Evolutionary conservation across 2,888 invertebrate genomes (phyloP), one percentile per base, ranked within the genome.

Genomic region (Epistrophella euchroma): DNA sequence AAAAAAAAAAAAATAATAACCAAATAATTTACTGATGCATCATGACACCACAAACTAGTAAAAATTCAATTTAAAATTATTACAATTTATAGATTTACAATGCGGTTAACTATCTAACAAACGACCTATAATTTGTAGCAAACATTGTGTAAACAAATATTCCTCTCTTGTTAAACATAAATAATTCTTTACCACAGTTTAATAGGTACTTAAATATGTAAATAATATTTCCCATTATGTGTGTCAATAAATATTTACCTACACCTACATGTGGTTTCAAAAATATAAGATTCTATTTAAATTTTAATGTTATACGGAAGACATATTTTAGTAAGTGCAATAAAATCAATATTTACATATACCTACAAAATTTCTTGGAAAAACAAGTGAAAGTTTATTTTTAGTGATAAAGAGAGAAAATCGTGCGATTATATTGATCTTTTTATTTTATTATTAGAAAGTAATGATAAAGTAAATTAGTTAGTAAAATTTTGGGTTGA

Each of bases 331-430:
- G 2, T 28, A 28, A 19, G 6, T 64, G 55, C n/a, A 56, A 55
- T 58, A 43, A 82, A 60, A 72, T 43, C 35, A 75, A 71, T 64
- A 77, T 56, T 22, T 7, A 64, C 10, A n/a, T 52, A 2, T 25
- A 25, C n/a, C n/a, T n/a, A 1, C 17, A 35, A 58, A 19, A 52
- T 17, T 11, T 19, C 11, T 19, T 6, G 11, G 11, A 28, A 68
- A 45, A 52, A 80, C 25, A 76, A 82, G 81, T 72, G 81, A 82
- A 82, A 82, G 81, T 76, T 58, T 15, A 5, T 28, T 2, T 19
- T 47, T 25, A 3, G 25, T 17, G 35, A 76, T 50, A 50, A 56
- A 7, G n/a, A 11, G 28, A 40, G 37, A 28, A 28, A 28, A 28
- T 25, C 25, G 25, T 25, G 25, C 6, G 28, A 28, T 28, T 28